A percentile compares a stretch with the other conserved stretches of the same genome.
Conservation (phyloP, 2,113 vertebrate genomes). For the Rhinoptilus africanus region DNA sequence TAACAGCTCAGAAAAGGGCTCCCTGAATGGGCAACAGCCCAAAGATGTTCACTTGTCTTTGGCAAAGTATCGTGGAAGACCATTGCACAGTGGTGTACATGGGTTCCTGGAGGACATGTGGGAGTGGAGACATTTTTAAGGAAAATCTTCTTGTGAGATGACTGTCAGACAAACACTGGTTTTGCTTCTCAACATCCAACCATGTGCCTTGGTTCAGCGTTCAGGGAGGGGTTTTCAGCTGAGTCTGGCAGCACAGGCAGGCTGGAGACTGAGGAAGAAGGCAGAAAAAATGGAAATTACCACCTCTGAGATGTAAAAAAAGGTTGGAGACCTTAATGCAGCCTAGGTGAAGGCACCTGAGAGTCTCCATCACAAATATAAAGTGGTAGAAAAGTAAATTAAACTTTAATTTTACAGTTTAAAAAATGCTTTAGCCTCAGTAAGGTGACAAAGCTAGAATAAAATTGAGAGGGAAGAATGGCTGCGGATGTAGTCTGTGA, state of each 20-base stretch:
- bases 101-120: neutral
- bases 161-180: neutral
- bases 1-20: neutral
- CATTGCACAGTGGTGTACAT: fast-evolving
- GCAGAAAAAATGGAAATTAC: neutral
- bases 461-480: neutral
- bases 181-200: neutral
- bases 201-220: fast-evolving
- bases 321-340: neutral
- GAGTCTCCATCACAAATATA: neutral
- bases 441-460: neutral
- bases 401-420: neutral
- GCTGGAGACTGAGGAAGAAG: neutral
- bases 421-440: neutral
- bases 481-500: neutral
- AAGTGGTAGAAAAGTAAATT: neutral
- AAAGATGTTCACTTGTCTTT: neutral
- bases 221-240: neutral
- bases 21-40: neutral
- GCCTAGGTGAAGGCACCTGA: neutral
- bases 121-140: neutral
- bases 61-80: neutral
- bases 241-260: neutral
- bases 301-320: neutral
- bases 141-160: neutral